Percentiles rank a stretch among this genome's conserved stretches.
These are phyloP conservation scores for Falco punctatus DNA, from an alignment of 2,113 vertebrate genomes.

Conservation along the genomic window DNA sequence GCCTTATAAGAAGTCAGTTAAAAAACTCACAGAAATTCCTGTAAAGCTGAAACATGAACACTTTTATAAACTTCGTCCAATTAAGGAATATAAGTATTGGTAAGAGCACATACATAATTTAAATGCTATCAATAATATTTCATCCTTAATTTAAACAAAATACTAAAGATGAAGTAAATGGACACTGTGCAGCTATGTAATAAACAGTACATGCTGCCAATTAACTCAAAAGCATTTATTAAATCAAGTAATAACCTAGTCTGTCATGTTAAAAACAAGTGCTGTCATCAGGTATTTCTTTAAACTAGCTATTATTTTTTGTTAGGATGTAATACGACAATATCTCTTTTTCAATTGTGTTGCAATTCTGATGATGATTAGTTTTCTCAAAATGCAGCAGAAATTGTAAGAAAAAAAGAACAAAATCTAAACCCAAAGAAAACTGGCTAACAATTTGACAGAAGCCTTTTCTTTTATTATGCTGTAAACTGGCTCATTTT, in stretches of 20 bases:
- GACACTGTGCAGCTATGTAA: not conserved
- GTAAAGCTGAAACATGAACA: not conserved
- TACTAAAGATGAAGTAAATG: not conserved
- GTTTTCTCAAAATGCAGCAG: not conserved
- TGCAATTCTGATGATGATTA: slow-evolving; percentile 14
- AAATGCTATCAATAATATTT: not conserved
- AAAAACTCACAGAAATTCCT: not conserved
- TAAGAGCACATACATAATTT: not conserved
- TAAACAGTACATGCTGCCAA: not conserved
- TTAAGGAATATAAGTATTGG: not conserved
- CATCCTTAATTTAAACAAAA: not conserved
- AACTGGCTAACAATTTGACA: not conserved
- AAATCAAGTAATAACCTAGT: not conserved
- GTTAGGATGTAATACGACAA: not conserved
- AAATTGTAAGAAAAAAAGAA: not conserved
- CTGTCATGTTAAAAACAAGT: not conserved
- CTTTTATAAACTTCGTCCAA: not conserved
- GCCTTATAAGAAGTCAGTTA: not conserved
- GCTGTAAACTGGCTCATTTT: not conserved
- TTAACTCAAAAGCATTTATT: slow-evolving; percentile 15
- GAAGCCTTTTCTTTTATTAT: not conserved
- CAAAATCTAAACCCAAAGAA: not conserved
- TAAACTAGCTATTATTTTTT: slow-evolving; percentile 8
- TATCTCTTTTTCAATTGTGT: slow-evolving; percentile 10
- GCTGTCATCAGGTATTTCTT: not conserved